phyloP scores from a whole-genome alignment of 2,797 vertebrate species.

The Syndactyla subalaris region DNA sequence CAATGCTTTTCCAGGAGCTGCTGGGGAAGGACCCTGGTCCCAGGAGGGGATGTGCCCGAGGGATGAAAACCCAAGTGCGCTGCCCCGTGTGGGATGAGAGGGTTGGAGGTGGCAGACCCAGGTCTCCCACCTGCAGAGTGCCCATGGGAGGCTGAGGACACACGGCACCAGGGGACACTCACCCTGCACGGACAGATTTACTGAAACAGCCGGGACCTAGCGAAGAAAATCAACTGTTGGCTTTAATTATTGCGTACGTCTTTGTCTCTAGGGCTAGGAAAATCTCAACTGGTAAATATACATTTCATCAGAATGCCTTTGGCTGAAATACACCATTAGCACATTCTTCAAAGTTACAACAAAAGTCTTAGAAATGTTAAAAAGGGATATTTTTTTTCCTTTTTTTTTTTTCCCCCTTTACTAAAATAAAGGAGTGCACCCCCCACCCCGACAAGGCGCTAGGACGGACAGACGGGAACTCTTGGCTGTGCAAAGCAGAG shows the following conservation, averaged over 20 bases:
- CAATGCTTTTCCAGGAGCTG: not conserved
- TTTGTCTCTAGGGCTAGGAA: conserved; percentile 68
- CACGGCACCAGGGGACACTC: not conserved
- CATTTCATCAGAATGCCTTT: conserved; percentile 73
- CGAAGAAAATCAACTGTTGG: conserved; percentile 73
- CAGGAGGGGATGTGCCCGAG: not conserved
- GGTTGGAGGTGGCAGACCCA: rapidly evolving
- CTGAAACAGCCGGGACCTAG: conserved; percentile 56
- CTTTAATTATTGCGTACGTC: conserved; percentile 69
- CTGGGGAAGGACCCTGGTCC: not conserved
- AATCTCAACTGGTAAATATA: conserved; percentile 75
- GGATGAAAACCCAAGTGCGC: rapidly evolving
- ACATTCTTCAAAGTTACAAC: conserved; percentile 75
- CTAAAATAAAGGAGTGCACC: conserved; percentile 73
- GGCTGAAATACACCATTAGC: conserved; percentile 68
- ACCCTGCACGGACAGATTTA: conserved; percentile 50
- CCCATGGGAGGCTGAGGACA: not conserved
- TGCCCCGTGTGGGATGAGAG: rapidly evolving
- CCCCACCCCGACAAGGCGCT: conserved; percentile 66
- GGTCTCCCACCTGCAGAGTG: not conserved
- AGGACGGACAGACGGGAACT: conserved; percentile 63
- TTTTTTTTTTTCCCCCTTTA: conserved; percentile 27
- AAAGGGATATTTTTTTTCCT: conserved; percentile 46
- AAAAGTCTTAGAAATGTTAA: conserved; percentile 74
- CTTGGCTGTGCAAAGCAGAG: conserved; percentile 74